Percentiles rank a stretch among this genome's conserved stretches.
Evolutionary conservation across 2,113 vertebrate species (phyloP).

Genomic region (Labeo rohita): DNA sequence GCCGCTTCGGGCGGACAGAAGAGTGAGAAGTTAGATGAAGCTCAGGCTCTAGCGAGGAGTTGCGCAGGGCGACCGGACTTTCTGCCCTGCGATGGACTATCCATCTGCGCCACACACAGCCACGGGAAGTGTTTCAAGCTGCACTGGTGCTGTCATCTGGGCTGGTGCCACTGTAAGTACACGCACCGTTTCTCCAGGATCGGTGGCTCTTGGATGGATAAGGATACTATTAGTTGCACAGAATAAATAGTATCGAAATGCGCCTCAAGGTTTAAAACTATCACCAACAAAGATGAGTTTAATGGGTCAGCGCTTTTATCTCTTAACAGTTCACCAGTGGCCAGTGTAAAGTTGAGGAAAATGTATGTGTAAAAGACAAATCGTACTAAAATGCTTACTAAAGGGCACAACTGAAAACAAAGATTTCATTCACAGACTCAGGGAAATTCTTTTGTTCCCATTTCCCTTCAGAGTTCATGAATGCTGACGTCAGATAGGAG

Average conservation of each 20-base stretch:
- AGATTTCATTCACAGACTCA: background rate
- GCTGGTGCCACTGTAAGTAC: conserved; percentile 99
- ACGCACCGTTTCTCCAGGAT: background rate
- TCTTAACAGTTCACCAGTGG: background rate
- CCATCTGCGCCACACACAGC: conserved; percentile 97
- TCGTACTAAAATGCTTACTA: background rate
- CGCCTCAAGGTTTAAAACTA: background rate
- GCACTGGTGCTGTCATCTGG: conserved; percentile 99
- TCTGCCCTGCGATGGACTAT: conserved; percentile 95
- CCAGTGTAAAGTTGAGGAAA: background rate
- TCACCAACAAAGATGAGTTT: background rate
- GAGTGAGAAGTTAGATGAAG: conserved; percentile 91
- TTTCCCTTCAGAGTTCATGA: background rate
- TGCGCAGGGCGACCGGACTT: conserved; percentile 98
- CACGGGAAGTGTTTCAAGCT: conserved; percentile 99
- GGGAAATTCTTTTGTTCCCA: conserved; percentile 21
- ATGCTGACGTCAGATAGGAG: background rate
- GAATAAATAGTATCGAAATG: conserved; percentile 17
- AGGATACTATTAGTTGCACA: background rate
- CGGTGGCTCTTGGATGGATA: background rate
- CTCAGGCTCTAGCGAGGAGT: conserved; percentile 94
- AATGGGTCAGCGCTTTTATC: background rate
- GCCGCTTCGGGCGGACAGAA: conserved; percentile 63
- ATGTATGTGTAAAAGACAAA: background rate
- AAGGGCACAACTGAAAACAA: background rate